phyloP scores from a whole-genome alignment of 92 coral and sea anemone species.

The Zoanthus gigantus region DNA sequence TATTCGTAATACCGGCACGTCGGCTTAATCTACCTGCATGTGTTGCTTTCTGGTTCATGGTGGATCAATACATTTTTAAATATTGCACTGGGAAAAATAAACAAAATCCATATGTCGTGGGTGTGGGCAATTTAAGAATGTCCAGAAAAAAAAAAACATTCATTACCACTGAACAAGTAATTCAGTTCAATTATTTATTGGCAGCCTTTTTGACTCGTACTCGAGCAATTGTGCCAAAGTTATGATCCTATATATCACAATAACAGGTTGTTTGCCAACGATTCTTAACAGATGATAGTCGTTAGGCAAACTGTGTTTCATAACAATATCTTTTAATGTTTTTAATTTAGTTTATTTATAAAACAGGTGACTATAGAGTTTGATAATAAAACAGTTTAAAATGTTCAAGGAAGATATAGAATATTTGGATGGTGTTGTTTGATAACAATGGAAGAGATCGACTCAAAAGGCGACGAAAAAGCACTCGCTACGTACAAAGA shows the following conservation, averaged over 20 bases:
- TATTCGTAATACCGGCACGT: not conserved
- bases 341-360: not conserved
- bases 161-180: no score
- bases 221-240: not conserved
- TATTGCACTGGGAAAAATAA: no score
- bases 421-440: constrained; percentile 13
- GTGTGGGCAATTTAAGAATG: no score
- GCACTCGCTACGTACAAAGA: constrained; percentile 13
- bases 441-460: constrained; percentile 24
- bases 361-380: not conserved
- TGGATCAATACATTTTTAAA: no score
- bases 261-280: no score
- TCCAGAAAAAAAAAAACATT: no score
- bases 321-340: constrained; percentile 7
- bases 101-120: no score
- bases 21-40: not conserved
- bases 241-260: not conserved
- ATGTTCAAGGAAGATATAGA: not conserved
- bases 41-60: not conserved
- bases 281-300: no score
- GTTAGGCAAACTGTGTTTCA: not conserved
- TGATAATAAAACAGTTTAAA: not conserved
- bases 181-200: no score
- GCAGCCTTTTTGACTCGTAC: not conserved
- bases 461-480: not conserved